Evolutionary conservation across 2,888 invertebrate species (phyloP).

Genomic region (Aporophyla nigra): DNA sequence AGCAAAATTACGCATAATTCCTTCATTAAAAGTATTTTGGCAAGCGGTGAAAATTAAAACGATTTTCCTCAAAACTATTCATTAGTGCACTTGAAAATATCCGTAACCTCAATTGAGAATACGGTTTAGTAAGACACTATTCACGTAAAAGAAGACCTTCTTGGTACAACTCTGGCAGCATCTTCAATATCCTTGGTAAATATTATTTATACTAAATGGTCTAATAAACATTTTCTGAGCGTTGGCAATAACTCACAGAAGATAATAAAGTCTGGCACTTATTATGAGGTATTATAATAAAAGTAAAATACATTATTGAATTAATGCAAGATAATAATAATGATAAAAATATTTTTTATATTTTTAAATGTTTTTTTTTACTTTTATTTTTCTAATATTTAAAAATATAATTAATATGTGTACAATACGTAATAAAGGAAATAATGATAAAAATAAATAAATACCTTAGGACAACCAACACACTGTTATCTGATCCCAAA

Average conservation of each 20-base stretch:
- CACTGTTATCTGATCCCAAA: no score
- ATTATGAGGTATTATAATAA: background rate
- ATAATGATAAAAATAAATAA: no score
- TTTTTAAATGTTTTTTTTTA: no score
- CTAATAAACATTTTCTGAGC: conserved; percentile 6
- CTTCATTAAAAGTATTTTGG: background rate
- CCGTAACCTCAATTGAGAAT: background rate
- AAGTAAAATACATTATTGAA: background rate
- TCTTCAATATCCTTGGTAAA: background rate
- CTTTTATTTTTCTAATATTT: no score
- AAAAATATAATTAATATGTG: no score
- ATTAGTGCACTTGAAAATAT: background rate
- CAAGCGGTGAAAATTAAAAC: background rate
- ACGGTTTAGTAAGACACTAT: conserved; percentile 1
- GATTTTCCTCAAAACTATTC: background rate
- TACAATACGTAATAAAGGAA: no score
- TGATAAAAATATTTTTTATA: no score
- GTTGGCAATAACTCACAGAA: background rate
- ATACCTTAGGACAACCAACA: no score
- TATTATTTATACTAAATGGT: background rate
- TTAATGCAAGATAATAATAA: background rate
- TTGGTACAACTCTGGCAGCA: background rate
- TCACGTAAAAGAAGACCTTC: background rate
- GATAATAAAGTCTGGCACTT: background rate
- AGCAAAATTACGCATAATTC: background rate